phyloP scores from a whole-genome alignment of 1,140 invertebrate genomes.

The Platorchestia sp. region DNA sequence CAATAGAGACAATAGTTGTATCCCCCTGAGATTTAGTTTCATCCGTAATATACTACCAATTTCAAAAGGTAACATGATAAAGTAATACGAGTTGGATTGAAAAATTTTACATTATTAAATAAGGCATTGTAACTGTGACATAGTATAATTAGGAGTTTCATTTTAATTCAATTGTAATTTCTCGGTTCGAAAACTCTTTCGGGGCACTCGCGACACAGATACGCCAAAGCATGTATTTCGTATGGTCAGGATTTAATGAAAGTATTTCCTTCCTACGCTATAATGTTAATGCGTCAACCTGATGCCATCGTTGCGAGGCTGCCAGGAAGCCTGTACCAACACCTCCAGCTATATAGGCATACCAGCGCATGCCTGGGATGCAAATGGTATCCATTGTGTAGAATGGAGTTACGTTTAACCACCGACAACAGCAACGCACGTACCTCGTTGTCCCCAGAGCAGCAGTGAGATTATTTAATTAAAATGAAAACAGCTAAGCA shows the following conservation, averaged over 20 bases:
- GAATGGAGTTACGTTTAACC: neutral
- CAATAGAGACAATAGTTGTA: too few species aligned
- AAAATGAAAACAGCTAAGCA: neutral
- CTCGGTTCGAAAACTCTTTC: neutral
- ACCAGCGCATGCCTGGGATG: neutral
- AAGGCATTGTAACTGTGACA: neutral
- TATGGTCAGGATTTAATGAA: neutral
- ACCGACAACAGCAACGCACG: neutral
- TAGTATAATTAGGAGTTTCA: neutral
- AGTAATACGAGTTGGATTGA: neutral
- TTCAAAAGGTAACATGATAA: neutral
- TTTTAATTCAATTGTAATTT: neutral
- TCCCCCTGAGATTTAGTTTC: too few species aligned
- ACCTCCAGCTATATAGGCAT: neutral
- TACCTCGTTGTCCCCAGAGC: neutral
- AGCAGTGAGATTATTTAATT: neutral
- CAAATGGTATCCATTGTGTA: neutral
- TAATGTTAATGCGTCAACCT: neutral
- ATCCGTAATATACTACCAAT: neutral
- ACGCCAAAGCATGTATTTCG: neutral
- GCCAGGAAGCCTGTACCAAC: neutral
- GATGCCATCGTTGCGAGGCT: neutral
- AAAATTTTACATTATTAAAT: neutral
- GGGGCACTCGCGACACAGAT: neutral
- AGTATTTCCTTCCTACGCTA: neutral